Evolutionary conservation across 2,113 vertebrate species (phyloP), one percentile per base, ranked within the genome.

Genomic region (Ictalurus punctatus): DNA sequence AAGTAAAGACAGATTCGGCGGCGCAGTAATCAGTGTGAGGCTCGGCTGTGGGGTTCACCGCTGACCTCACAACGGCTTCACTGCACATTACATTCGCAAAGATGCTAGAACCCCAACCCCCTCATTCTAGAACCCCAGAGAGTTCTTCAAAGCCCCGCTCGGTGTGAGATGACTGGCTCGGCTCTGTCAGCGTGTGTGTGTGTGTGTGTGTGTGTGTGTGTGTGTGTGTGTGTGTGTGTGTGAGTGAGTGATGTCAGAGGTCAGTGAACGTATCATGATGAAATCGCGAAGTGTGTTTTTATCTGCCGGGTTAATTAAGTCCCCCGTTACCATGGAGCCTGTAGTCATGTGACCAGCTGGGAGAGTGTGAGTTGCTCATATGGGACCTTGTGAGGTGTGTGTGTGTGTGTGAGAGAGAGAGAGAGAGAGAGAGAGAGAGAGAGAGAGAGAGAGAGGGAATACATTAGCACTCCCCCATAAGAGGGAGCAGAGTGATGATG

Each of bases 331-430:
- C 86, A 88, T 86, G 83, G 90, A 84, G 61, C 63, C 88, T 25
- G 27, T 21, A 73, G 90, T 89, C 90, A 91, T 88, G 88, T 91
- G 90, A 91, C 83, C 16, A 83, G 34, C n/a, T 82, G 80, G 56
- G 67, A 86, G 83, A 79, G 90, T 90, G 88, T 86, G 78, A 90
- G 87, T 76, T 76, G 86, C 65, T 84, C 86, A 65, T 83, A 87
- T 84, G 84, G 74, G 84, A 86, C 86, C 83, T 83, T 69, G 84
- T 88, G 90, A 78, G 44, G 81, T 27, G 48, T 88, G 88, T 84
- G 86, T 89, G 91, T 83, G 85, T 86, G 84, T 86, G 34, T 34
- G 34, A 34, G 34, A 34, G 34, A 34, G 34, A 34, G 34, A 34
- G 34, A 34, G 34, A 34, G 34, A 34, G 34, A 34, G 1, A 84